Evolutionary conservation across 2,797 vertebrate species (phyloP).

Genomic region (Chrysolophus pictus): DNA sequence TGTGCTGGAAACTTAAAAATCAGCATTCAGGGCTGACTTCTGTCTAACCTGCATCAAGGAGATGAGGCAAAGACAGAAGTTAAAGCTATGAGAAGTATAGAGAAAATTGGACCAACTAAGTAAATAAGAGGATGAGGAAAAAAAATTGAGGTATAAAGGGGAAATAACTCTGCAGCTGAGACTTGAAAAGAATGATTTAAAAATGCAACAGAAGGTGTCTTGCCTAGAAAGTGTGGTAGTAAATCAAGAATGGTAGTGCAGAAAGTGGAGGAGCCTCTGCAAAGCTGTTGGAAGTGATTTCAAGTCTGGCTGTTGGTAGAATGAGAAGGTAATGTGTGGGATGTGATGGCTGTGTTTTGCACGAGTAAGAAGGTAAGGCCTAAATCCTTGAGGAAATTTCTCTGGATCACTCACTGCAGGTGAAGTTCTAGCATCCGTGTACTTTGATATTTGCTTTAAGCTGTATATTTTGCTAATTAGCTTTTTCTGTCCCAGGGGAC

Average conservation of each 20-base stretch:
- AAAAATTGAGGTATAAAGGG: not conserved
- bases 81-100: not conserved
- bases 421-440: not conserved
- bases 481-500: not conserved
- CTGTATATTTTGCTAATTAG: not conserved
- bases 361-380: not conserved
- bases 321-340: fast-evolving
- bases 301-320: not conserved
- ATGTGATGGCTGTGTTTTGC: not conserved
- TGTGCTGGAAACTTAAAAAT: not conserved
- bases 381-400: not conserved
- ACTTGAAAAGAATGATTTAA: not conserved
- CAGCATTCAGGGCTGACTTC: not conserved
- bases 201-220: not conserved
- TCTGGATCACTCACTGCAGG: not conserved
- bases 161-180: not conserved
- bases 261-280: not conserved
- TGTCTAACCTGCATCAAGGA: not conserved
- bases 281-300: not conserved
- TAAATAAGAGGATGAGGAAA: not conserved
- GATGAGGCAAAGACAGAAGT: not conserved
- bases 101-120: not conserved
- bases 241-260: not conserved
- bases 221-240: not conserved
- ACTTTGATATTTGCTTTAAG: not conserved